phyloP scores from a whole-genome alignment of 2,113 vertebrate species.

The Phrynosoma blainvillii region DNA sequence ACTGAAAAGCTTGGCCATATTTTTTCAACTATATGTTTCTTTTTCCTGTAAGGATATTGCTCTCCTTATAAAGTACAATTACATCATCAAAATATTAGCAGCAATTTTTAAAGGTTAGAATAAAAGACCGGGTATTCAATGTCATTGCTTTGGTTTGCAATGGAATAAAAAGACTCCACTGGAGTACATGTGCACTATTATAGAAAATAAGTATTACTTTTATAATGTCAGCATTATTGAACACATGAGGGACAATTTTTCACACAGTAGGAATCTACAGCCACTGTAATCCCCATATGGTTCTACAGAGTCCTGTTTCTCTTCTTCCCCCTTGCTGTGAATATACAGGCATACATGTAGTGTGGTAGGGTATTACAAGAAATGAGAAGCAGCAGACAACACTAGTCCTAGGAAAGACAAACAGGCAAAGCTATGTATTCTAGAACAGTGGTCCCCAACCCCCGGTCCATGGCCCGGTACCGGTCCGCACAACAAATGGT shows the following conservation, averaged over 20 bases:
- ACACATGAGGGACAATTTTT: not conserved
- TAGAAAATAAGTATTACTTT: not conserved
- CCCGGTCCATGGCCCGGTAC: no score
- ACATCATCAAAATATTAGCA: conserved; percentile 43
- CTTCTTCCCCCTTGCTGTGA: not conserved
- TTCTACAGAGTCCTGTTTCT: not conserved
- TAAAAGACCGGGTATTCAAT: not conserved
- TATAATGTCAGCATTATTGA: not conserved
- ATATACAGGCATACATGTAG: not conserved
- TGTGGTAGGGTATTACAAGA: not conserved
- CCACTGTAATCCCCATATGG: not conserved
- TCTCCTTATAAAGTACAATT: conserved; percentile 37
- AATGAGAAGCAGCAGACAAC: not conserved
- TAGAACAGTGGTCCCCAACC: no score
- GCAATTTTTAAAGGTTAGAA: conserved; percentile 7
- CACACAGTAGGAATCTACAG: no score
- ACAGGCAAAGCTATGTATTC: not conserved
- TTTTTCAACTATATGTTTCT: conserved; percentile 33
- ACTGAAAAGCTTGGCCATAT: conserved; percentile 34
- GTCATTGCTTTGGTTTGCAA: conserved; percentile 14
- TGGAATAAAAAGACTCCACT: not conserved
- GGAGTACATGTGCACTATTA: not conserved
- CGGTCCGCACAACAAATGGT: no score
- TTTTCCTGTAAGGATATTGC: conserved; percentile 32
- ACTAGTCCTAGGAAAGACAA: not conserved